Conservation (phyloP, 2,888 invertebrate species). For the Pecten maximus region DNA sequence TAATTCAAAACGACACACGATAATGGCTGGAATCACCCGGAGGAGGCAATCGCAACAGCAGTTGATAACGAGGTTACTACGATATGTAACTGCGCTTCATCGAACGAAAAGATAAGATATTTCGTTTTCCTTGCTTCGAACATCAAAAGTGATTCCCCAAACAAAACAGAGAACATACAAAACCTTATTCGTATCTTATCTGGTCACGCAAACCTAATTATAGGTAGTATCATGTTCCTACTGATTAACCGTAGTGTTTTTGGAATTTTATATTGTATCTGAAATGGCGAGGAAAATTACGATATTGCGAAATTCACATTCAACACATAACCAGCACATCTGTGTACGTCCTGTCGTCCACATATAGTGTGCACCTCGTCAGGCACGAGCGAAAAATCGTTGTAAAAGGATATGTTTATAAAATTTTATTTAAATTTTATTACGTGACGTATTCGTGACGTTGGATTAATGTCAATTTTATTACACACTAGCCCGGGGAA, state of each 20-base stretch:
- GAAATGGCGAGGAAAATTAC: background rate
- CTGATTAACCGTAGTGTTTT: background rate
- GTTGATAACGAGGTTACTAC: slow-evolving; percentile 8
- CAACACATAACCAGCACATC: background rate
- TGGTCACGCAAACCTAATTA: slow-evolving; percentile 1
- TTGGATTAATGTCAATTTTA: background rate
- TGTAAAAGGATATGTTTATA: background rate
- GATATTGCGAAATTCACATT: background rate
- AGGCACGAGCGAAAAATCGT: background rate
- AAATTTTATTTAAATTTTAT: slow-evolving; percentile 6
- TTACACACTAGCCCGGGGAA: background rate
- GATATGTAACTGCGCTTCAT: background rate
- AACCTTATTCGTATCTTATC: background rate
- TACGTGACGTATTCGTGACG: background rate
- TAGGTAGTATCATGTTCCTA: background rate
- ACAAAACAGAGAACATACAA: background rate
- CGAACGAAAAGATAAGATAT: background rate
- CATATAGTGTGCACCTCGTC: background rate
- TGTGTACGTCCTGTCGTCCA: background rate
- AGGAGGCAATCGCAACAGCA: slow-evolving; percentile 9
- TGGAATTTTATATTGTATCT: background rate
- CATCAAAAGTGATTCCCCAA: slow-evolving; percentile 14
- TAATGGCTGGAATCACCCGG: slow-evolving; percentile 14
- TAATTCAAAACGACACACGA: background rate
- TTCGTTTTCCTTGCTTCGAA: background rate